These are phyloP conservation scores for Microdon myrmicae DNA, from an alignment of 2,888 invertebrate species.

Conservation along the genomic window DNA sequence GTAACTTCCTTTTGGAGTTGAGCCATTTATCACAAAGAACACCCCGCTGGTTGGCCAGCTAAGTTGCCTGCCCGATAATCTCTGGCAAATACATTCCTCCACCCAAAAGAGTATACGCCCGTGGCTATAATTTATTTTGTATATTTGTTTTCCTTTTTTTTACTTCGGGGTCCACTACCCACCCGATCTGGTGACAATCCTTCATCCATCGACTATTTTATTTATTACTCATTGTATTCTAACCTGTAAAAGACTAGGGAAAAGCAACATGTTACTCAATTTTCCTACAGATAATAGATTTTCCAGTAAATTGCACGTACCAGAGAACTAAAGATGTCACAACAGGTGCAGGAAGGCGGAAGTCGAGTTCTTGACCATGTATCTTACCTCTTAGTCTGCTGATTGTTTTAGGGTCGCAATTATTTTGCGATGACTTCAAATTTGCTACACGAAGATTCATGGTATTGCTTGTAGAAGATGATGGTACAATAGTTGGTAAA, in stretches of 20 bases:
- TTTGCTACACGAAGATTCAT: slow-evolving; percentile 48
- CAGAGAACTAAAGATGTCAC: slow-evolving; percentile 33
- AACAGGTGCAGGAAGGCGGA: slow-evolving; percentile 26
- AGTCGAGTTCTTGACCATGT: slow-evolving; percentile 35
- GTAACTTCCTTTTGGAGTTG: slow-evolving; percentile 29
- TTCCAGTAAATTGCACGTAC: slow-evolving; percentile 43
- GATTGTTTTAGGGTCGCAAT: slow-evolving; percentile 52
- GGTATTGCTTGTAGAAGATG: slow-evolving; percentile 43
- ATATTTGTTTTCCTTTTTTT: slow-evolving; percentile 22
- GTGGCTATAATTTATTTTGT: slow-evolving; percentile 41
- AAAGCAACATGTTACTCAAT: slow-evolving; percentile 46
- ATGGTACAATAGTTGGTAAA: slow-evolving; percentile 20
- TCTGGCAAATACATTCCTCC: slow-evolving; percentile 21
- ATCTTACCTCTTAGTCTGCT: slow-evolving; percentile 27
- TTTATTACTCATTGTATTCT: slow-evolving; percentile 40
- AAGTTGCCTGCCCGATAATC: slow-evolving; percentile 25
- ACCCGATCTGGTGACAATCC: slow-evolving; percentile 42
- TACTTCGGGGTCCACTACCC: slow-evolving; percentile 3
- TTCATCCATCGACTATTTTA: slow-evolving; percentile 29
- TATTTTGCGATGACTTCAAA: slow-evolving; percentile 48
- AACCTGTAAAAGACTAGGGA: slow-evolving; percentile 20
- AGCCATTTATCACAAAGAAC: slow-evolving; percentile 41
- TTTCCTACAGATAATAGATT: slow-evolving; percentile 44
- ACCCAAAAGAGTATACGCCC: slow-evolving; percentile 9
- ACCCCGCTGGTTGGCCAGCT: slow-evolving; percentile 27